Percentiles rank a stretch among this genome's conserved stretches.
These are phyloP conservation scores for Zootermopsis nevadensis DNA, from an alignment of 2,888 invertebrate genomes.

Conservation along the genomic window DNA sequence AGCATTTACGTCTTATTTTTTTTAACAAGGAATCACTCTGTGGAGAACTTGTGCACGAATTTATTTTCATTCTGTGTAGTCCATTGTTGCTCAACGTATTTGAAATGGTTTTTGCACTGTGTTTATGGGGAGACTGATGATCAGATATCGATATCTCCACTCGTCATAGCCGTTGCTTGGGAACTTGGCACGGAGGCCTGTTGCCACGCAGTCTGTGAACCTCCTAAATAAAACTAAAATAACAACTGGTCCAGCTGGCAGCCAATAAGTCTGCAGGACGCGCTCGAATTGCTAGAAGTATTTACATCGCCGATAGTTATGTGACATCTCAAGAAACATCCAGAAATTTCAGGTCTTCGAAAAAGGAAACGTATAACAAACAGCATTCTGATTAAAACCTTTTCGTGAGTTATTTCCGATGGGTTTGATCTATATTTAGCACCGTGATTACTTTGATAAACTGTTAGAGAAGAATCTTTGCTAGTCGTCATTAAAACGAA, in stretches of 20 bases:
- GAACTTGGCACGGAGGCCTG: conserved; percentile 32
- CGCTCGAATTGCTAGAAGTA: neutral
- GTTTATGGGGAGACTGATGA: conserved; percentile 3
- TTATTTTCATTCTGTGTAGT: too few species aligned
- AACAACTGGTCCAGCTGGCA: conserved; percentile 10
- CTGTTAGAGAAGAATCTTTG: neutral
- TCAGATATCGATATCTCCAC: conserved; percentile 24
- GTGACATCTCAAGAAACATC: conserved; percentile 1
- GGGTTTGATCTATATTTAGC: neutral
- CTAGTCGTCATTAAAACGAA: neutral
- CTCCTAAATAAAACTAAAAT: conserved; percentile 5
- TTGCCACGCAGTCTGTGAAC: conserved; percentile 38
- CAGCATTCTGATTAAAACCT: too few species aligned
- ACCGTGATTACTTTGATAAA: neutral
- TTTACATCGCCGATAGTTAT: neutral
- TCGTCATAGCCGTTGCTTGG: conserved; percentile 20
- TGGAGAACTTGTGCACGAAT: too few species aligned
- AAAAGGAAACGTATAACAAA: neutral
- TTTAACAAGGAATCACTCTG: too few species aligned
- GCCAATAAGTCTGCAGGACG: neutral
- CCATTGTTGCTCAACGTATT: neutral
- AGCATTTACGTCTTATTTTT: too few species aligned
- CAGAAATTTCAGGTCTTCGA: neutral
- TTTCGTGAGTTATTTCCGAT: neutral
- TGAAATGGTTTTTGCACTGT: neutral